Conservation (phyloP, 2,888 invertebrate species). For the Heliconius hortense region DNA sequence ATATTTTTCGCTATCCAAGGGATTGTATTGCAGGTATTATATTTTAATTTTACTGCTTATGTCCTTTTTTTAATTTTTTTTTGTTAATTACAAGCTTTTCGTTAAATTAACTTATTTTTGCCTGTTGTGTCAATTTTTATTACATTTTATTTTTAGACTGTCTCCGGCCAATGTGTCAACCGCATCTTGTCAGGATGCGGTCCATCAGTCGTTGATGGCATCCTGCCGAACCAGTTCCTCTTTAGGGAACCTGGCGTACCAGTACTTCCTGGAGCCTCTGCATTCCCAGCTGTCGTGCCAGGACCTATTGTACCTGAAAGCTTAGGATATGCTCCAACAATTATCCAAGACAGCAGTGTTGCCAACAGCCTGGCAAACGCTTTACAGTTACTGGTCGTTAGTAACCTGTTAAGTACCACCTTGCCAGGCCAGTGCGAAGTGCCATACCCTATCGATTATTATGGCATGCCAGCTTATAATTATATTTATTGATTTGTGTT, state of each 20-base stretch:
- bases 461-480: conserved; percentile 39
- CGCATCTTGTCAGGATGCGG: conserved; percentile 50
- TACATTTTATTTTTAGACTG: conserved; percentile 48
- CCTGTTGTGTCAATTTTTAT: neutral
- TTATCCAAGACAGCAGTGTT: conserved; percentile 66
- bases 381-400: conserved; percentile 65
- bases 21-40: conserved; percentile 44
- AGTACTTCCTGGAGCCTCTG: conserved; percentile 39
- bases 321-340: conserved; percentile 47
- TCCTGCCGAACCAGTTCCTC: conserved; percentile 48
- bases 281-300: conserved; percentile 38
- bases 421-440: conserved; percentile 51
- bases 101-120: neutral
- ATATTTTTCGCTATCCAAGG: conserved; percentile 41
- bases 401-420: conserved; percentile 64
- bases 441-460: conserved; percentile 32
- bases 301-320: conserved; percentile 36
- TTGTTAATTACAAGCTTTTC: too few relatives aligned
- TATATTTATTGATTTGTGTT: conserved; percentile 38
- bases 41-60: neutral
- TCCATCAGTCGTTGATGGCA: conserved; percentile 47
- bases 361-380: conserved; percentile 69
- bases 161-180: conserved; percentile 55
- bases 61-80: neutral
- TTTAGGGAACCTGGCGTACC: conserved; percentile 46